Evolutionary conservation across 2,797 vertebrate genomes (phyloP).

Genomic region (Momotus momota): DNA sequence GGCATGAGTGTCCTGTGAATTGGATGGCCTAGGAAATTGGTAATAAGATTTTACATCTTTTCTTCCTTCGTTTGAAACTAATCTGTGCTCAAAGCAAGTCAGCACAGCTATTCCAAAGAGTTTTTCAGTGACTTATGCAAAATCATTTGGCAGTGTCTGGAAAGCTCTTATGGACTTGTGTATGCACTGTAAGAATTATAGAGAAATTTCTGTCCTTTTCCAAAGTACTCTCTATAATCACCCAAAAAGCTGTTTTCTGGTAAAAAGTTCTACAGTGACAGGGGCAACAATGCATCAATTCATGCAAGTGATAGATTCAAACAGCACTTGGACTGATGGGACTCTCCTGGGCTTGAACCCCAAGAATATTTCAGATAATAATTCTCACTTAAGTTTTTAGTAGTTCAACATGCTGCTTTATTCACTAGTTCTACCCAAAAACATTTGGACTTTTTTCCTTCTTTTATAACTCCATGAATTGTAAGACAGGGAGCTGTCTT

Average conservation of each 20-base stretch:
- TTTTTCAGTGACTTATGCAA: background rate
- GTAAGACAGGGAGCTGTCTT: background rate
- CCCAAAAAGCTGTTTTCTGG: background rate
- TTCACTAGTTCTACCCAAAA: background rate
- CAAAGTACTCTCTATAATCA: background rate
- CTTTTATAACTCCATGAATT: background rate
- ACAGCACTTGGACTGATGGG: accelerated
- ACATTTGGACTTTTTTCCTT: background rate
- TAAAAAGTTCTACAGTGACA: background rate
- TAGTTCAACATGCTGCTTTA: background rate
- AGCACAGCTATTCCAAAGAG: background rate
- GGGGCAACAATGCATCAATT: background rate
- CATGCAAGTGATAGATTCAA: background rate
- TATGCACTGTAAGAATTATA: background rate
- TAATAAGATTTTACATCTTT: background rate
- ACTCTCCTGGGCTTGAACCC: background rate
- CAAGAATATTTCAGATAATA: background rate
- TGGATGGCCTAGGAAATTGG: background rate
- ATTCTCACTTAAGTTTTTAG: background rate
- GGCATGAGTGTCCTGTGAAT: background rate
- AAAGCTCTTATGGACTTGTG: background rate
- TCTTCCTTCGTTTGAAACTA: background rate
- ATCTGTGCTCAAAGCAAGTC: background rate
- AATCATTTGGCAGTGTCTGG: background rate
- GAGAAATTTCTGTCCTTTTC: background rate